Conservation (phyloP, 2,113 vertebrate genomes). For the Ploceus nigricollis region DNA sequence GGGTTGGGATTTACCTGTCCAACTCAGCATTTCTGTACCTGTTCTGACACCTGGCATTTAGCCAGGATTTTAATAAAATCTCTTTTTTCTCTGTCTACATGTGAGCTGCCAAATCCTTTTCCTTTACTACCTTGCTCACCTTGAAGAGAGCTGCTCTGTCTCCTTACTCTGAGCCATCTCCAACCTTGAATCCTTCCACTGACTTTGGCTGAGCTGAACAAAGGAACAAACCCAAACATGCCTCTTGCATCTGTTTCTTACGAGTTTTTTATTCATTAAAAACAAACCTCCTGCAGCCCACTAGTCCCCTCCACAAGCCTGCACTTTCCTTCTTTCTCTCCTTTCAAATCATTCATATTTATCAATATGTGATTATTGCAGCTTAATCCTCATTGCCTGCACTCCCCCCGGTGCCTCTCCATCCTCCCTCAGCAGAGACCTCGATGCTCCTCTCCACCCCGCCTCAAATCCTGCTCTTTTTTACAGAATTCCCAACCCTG, state of each 20-base stretch:
- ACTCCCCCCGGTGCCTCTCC: background rate
- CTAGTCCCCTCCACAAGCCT: background rate
- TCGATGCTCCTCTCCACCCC: background rate
- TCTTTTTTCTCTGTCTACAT: background rate
- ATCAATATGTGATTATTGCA: background rate
- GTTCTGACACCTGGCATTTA: background rate
- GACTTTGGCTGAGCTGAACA: background rate
- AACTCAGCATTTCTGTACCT: background rate
- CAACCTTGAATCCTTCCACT: background rate
- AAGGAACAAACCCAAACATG: background rate
- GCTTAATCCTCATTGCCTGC: background rate
- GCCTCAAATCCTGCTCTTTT: background rate
- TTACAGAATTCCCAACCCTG: background rate
- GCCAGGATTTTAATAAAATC: background rate
- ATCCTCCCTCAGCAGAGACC: background rate
- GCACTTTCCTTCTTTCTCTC: background rate
- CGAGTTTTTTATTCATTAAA: background rate
- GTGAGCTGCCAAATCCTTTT: background rate
- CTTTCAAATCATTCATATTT: background rate
- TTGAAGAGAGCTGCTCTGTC: background rate
- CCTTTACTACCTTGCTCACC: background rate
- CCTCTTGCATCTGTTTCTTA: background rate
- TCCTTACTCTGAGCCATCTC: background rate
- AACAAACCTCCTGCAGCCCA: background rate
- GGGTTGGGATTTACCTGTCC: background rate